Evolutionary conservation across 2,113 vertebrate genomes (phyloP).

Genomic region (Eidolon helvum): DNA sequence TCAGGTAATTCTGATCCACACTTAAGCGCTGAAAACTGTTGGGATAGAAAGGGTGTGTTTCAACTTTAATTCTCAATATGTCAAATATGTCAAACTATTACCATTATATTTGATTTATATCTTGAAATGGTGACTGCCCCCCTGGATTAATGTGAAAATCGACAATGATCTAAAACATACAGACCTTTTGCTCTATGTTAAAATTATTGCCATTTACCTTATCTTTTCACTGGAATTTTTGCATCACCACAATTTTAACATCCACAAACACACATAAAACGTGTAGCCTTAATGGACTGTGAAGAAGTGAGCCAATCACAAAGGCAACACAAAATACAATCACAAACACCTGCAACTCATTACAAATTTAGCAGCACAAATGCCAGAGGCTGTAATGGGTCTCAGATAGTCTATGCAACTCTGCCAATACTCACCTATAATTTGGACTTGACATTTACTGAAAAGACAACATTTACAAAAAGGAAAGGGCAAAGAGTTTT

Average conservation of each 20-base stretch:
- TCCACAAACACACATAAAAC: slow-evolving; percentile 1
- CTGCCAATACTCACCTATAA: slow-evolving; percentile 69
- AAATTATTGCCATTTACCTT: background rate
- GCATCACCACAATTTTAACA: slow-evolving; percentile 52
- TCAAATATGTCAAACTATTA: background rate
- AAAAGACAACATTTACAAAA: slow-evolving; percentile 79
- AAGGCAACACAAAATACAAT: slow-evolving; percentile 68
- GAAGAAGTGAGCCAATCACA: slow-evolving; percentile 58
- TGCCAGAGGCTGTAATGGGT: slow-evolving; percentile 70
- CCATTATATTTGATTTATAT: background rate
- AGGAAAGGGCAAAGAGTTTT: slow-evolving; percentile 78
- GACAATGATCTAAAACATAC: background rate
- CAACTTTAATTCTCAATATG: background rate
- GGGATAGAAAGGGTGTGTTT: background rate
- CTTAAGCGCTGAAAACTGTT: background rate
- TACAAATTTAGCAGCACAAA: slow-evolving; percentile 73
- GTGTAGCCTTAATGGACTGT: slow-evolving; percentile 38
- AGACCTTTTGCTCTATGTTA: background rate
- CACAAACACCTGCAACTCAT: slow-evolving; percentile 70
- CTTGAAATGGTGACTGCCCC: background rate
- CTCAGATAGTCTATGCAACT: slow-evolving; percentile 63
- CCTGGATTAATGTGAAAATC: background rate
- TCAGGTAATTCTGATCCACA: background rate
- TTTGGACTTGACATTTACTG: slow-evolving; percentile 74
- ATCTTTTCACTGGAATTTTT: slow-evolving; percentile 44